Base-by-base conservation (phyloP, 2,113 vertebrate genomes). In the Alethe diademata region DNA sequence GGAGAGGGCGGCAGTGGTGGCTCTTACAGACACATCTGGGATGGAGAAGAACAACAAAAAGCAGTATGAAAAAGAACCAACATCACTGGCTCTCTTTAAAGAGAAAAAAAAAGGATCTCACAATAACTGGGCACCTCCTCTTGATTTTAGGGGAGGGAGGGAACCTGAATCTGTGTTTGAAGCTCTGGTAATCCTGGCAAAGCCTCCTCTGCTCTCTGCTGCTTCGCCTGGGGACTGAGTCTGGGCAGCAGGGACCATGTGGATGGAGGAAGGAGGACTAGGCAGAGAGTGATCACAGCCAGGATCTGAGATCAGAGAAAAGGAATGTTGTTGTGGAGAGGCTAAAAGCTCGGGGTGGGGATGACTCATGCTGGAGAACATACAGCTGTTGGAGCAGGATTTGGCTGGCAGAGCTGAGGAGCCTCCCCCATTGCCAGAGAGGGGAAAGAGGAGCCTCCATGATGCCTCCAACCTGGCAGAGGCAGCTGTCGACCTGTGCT, bases 281-380 rank as follows among this genome's bases (percentile, higher is more conserved):
- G 93, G 48, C 35, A 75, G 74, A 8, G 31, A 85, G 86, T 11
- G 54, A 47, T 76, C 71, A 10, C 79, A 87, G 95, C 95, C 96
- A 96, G 95, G 87, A 66, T 83, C 86, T 97, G 89, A 96, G 90
- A 91, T 97, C 96, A 97, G 94, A 65, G 94, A 83, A 93, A 87
- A 96, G 88, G 96, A 97, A 97, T 97, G 96, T 86, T 92, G 92
- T 95, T 96, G 69, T 96, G 95, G 93, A 96, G 87, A 95, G 91
- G 92, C 94, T 90, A 87, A 53, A 36, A 57, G 86, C 96, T 95
- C 28, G 2, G 92, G 69, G 48, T 66, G 71, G 92, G 82, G 78
- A 93, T 95, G 96, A 96, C 73, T 97, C 93, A 96, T 4, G 40
- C 95, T 82, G 86, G 96, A 95, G 87, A 94, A 92, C 66, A 91